Evolutionary conservation across 2,888 invertebrate species (phyloP).

Genomic region (Anorthoa munda): DNA sequence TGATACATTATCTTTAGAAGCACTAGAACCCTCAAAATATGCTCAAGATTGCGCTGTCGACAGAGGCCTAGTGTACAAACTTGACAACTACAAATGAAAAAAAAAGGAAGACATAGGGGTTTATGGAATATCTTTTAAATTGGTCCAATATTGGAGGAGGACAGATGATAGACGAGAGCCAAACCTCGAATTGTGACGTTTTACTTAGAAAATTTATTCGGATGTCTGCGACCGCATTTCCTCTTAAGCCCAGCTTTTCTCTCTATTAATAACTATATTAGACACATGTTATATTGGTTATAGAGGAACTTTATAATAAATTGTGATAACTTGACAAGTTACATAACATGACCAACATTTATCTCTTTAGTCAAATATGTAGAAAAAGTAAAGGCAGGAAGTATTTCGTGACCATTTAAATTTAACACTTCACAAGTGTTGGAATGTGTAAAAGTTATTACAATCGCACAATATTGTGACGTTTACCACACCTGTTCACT

Average conservation of each 20-base stretch:
- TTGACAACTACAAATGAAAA: too few relatives aligned
- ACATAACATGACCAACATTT: constrained; percentile 14
- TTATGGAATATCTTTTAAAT: too few relatives aligned
- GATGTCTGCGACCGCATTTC: too few relatives aligned
- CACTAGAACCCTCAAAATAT: too few relatives aligned
- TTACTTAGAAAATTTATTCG: too few relatives aligned
- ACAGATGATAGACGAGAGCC: too few relatives aligned
- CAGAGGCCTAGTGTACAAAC: too few relatives aligned
- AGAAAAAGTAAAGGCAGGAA: neutral
- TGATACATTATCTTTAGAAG: too few relatives aligned
- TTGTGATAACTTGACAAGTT: neutral
- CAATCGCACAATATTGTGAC: constrained; percentile 3
- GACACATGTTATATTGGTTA: neutral
- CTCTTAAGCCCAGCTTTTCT: neutral
- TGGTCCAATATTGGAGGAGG: too few relatives aligned
- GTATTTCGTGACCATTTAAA: constrained; percentile 16
- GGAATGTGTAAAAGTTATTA: constrained; percentile 10
- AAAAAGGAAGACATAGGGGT: too few relatives aligned
- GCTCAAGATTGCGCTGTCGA: too few relatives aligned
- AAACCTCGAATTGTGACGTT: too few relatives aligned
- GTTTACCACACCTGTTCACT: neutral
- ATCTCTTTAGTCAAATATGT: constrained; percentile 6
- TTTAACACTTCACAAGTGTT: neutral
- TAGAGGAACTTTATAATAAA: neutral
- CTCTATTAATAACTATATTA: constrained; percentile 7